Base-by-base conservation (phyloP, 2,797 vertebrate species). In the Masticophis lateralis region DNA sequence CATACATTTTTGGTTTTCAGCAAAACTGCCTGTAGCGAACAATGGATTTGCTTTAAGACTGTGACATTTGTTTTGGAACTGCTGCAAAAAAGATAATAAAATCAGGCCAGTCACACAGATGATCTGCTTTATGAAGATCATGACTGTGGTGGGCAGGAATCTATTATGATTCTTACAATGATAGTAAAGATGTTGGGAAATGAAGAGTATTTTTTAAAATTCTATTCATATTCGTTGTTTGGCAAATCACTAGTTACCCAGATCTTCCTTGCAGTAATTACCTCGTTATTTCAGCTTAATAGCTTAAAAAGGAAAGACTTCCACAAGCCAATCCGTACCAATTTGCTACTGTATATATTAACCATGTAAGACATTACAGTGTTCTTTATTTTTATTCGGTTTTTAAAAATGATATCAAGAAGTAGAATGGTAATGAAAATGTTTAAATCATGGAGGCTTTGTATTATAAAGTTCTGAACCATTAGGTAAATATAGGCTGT, bases 381-480 rank as follows among this genome's bases (percentile, higher is more conserved):
- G 14, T 66, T 27, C 55, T 7, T 28, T 63, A 14, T 47, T 56
- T 87, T 79, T 79, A 93, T 91, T 94, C 43, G 43, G 37, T 86
- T 91, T 60, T 59, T 91, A 63, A 90, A 92, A 86, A 63, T 83
- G 57, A 79, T 93, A 53, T 92, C 91, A 94, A 66, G 92, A 91
- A 5, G 9, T 91, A 11, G 87, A 28, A 94, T 55, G 91, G 94
- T 91, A 90, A 89, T 96, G 90, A 63, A 96, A 59, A 1, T 47
- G 5, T 47, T 43, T 83, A n/a, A 66, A 94, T 94, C 59, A 12
- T 88, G 0, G 86, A 66, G 88, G 69, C 94, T 55, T 56, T 93
- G 51, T 94, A 93, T 96, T 11, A 59, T 47, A 89, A 53, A 25
- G 5, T 43, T 86, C 22, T 63, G 28, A 90, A 63, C 55, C 10